A percentile compares a stretch with the other conserved stretches of the same genome.
Evolutionary conservation across 2,113 vertebrate genomes (phyloP).

Genomic region (Zapus hudsonius): DNA sequence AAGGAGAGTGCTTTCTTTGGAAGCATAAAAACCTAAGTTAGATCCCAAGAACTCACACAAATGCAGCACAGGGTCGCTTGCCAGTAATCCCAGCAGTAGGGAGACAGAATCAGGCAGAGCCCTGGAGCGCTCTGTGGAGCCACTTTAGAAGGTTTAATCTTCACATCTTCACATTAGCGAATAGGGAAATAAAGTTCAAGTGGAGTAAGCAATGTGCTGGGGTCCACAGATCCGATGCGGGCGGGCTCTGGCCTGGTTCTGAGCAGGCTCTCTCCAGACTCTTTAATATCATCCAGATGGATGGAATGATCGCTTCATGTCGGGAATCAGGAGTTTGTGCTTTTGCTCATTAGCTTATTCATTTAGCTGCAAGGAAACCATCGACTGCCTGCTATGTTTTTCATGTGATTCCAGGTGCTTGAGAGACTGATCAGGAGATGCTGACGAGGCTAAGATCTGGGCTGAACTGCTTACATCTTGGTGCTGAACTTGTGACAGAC

Average conservation of each 20-base stretch:
- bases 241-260: rapidly evolving
- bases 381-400: background rate
- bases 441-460: background rate
- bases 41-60: too few relatives aligned
- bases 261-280: background rate
- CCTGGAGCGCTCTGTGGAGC: too few relatives aligned
- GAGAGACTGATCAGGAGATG: background rate
- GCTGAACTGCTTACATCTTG: background rate
- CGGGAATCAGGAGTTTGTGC: background rate
- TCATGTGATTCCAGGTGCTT: background rate
- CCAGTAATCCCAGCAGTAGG: too few relatives aligned
- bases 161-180: background rate
- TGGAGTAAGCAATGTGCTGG: background rate
- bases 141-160: background rate
- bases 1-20: too few relatives aligned
- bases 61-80: too few relatives aligned
- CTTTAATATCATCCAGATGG: background rate
- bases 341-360: background rate
- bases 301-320: background rate
- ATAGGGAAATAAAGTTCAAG: background rate
- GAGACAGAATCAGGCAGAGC: too few relatives aligned
- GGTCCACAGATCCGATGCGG: background rate
- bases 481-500: background rate
- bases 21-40: too few relatives aligned
- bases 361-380: background rate